A percentile compares a stretch with the other conserved stretches of the same genome.
Conservation (phyloP, 2,888 invertebrate species). For the Hypsopygia costalis region DNA sequence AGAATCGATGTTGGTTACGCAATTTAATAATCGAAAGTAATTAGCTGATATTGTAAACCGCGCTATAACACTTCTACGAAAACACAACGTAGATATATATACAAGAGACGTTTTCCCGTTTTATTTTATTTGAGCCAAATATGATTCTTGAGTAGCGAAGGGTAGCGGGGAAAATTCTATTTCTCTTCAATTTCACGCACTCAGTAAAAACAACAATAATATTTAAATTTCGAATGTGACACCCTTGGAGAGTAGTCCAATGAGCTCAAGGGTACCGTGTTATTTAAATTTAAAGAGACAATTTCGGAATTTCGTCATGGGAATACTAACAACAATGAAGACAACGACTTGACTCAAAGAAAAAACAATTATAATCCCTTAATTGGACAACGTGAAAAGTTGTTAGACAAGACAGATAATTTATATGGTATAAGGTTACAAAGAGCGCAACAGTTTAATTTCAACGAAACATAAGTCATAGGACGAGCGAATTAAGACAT, state of each 20-base stretch:
- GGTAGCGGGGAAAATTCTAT: conserved; percentile 67
- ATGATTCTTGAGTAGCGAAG: conserved; percentile 48
- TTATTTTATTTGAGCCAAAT: conserved; percentile 50
- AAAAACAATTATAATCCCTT: conserved; percentile 12
- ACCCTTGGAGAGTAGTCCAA: conserved; percentile 43
- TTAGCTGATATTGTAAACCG: conserved; percentile 63
- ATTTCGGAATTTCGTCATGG: conserved; percentile 5
- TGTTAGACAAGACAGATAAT: conserved; percentile 39
- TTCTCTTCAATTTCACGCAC: conserved; percentile 76
- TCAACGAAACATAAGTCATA: conserved; percentile 72
- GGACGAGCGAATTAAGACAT: conserved; percentile 75
- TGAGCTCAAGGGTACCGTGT: conserved; percentile 29
- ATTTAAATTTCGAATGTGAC: conserved; percentile 70
- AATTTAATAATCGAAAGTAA: conserved; percentile 71
- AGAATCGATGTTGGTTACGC: conserved; percentile 75
- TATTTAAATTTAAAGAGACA: conserved; percentile 30
- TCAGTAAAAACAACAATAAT: conserved; percentile 75
- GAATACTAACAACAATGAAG: conserved; percentile 1
- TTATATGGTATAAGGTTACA: conserved; percentile 37
- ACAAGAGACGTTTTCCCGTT: conserved; percentile 34
- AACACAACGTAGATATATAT: conserved; percentile 33
- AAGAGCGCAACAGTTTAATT: conserved; percentile 49
- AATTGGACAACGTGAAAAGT: conserved; percentile 30
- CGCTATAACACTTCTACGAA: conserved; percentile 36
- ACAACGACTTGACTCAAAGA: conserved; percentile 3